Conservation (phyloP, 1,140 invertebrate species). For the Drosophila pectinifera region DNA sequence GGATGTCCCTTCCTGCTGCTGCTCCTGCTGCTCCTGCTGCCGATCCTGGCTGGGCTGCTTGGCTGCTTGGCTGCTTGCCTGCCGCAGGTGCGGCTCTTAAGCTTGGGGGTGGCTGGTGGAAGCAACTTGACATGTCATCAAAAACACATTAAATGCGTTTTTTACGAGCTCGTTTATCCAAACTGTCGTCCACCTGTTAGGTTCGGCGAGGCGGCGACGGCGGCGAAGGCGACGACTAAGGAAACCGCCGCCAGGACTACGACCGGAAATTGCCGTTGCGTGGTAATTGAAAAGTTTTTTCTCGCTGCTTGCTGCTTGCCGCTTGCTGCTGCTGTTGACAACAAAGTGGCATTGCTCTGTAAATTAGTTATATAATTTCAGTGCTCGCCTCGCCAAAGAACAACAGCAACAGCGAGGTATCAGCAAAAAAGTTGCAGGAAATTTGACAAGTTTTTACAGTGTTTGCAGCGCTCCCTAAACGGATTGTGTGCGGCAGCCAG, state of each 20-base stretch:
- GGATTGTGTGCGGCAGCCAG: neutral
- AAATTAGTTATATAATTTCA: slow-evolving; percentile 72
- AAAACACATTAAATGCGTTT: slow-evolving; percentile 83
- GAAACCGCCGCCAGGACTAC: slow-evolving; percentile 33
- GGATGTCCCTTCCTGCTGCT: slow-evolving; percentile 19
- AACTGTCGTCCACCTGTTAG: slow-evolving; percentile 78
- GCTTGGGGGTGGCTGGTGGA: slow-evolving; percentile 36
- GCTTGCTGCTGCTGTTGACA: slow-evolving; percentile 42
- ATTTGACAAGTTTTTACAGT: slow-evolving; percentile 58
- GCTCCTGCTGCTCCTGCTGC: slow-evolving; percentile 1
- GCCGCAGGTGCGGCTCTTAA: slow-evolving; percentile 29
- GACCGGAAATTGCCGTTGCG: slow-evolving; percentile 68
- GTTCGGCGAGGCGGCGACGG: slow-evolving; percentile 16
- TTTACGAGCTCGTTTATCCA: slow-evolving; percentile 79
- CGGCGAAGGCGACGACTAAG: slow-evolving; percentile 10
- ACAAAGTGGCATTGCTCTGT: slow-evolving; percentile 56
- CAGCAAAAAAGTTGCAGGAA: slow-evolving; percentile 50
- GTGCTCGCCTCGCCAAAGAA: slow-evolving; percentile 16
- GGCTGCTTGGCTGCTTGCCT: neutral
- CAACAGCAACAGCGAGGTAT: slow-evolving; percentile 34
- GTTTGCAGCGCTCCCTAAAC: slow-evolving; percentile 1
- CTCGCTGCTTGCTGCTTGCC: slow-evolving; percentile 7
- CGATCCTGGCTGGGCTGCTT: too few relatives aligned
- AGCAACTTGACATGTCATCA: slow-evolving; percentile 81
- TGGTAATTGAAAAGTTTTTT: slow-evolving; percentile 70